Conservation (phyloP, 2,888 invertebrate genomes). For the Limnephilus rhombicus region DNA sequence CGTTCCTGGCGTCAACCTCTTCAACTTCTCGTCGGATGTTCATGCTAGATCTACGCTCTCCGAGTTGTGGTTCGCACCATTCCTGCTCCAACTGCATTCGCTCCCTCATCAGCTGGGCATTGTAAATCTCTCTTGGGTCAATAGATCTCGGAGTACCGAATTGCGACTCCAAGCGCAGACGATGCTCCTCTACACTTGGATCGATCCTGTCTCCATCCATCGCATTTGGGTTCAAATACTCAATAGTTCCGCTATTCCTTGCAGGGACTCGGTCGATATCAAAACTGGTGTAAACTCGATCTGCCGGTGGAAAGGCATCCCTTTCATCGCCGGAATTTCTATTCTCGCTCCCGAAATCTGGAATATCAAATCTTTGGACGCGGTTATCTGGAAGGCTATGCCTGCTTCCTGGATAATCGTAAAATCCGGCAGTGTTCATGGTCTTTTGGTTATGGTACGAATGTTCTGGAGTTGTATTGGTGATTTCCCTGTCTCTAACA, state of each 20-base stretch:
- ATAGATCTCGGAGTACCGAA: not conserved
- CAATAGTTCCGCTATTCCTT: not conserved
- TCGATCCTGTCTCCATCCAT: constrained; percentile 9
- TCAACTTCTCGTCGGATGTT: constrained; percentile 2
- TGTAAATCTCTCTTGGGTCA: not conserved
- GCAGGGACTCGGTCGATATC: not conserved
- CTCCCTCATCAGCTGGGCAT: not conserved
- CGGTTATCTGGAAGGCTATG: not conserved
- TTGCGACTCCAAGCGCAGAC: not conserved
- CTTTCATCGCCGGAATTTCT: not conserved
- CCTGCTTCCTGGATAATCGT: not conserved
- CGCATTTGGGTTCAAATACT: constrained; percentile 3
- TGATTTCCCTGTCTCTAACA: not conserved
- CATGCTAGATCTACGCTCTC: not conserved
- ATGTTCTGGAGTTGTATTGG: not conserved
- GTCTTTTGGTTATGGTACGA: not conserved
- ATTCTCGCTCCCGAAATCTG: not conserved
- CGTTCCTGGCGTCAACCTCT: not conserved
- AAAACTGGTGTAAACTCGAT: not conserved
- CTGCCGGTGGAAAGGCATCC: not conserved
- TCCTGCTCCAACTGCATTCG: not conserved
- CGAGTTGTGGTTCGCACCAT: not conserved
- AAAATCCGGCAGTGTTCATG: not conserved
- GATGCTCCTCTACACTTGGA: not conserved
- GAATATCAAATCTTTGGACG: not conserved